These are phyloP conservation scores for Formica exsecta DNA, from an alignment of 1,140 invertebrate species.

Conservation along the genomic window DNA sequence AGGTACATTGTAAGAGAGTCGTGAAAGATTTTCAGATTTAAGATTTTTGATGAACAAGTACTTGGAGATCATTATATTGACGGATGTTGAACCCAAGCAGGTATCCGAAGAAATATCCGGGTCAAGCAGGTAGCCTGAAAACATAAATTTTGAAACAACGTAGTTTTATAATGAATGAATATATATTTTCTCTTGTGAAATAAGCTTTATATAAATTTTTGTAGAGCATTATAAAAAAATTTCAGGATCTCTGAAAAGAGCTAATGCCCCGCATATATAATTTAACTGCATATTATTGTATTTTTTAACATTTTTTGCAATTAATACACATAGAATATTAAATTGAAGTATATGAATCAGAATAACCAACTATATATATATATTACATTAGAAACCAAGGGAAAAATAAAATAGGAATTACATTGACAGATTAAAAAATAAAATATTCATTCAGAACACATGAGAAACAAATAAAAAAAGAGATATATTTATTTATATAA, in stretches of 20 bases:
- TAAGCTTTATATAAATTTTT: not conserved
- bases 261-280: not conserved
- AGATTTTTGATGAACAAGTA: not conserved
- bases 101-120: not conserved
- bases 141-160: not conserved
- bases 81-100: not conserved
- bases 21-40: slow-evolving; percentile 5
- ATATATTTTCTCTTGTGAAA: not conserved
- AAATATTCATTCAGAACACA: not conserved
- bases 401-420: not conserved
- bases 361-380: not conserved
- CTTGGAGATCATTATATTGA: not conserved
- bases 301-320: not conserved
- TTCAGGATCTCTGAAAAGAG: not conserved
- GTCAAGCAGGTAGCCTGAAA: too few species aligned
- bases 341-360: not conserved
- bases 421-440: not conserved
- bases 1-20: not conserved
- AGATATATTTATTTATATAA: not conserved
- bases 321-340: not conserved
- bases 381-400: too few species aligned
- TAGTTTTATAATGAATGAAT: not conserved
- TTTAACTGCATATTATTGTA: not conserved
- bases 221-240: not conserved
- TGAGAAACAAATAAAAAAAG: not conserved